phyloP scores from a whole-genome alignment of 92 coral and sea anemone species.

The Palythoa grandiflora region DNA sequence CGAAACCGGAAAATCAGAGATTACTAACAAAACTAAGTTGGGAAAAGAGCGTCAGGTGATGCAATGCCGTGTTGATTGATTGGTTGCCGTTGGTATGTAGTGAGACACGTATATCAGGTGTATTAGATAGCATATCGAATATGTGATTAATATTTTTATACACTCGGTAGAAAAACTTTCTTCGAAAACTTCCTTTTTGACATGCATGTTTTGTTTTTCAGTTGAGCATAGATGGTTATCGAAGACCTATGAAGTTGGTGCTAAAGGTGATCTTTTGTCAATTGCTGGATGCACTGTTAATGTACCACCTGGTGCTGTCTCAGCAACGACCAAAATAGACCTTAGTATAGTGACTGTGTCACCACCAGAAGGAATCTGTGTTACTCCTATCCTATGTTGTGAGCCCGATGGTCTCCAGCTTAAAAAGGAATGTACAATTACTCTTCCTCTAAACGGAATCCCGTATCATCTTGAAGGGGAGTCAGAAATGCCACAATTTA shows the following conservation, averaged over 20 bases:
- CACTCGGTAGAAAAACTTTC: no score
- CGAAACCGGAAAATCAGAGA: no score
- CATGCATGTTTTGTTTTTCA: background rate
- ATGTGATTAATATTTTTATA: no score
- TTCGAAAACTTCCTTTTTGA: no score
- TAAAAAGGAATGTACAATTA: background rate
- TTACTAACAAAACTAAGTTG: no score
- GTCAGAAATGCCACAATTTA: background rate
- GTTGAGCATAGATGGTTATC: constrained; percentile 1
- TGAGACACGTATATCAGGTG: no score
- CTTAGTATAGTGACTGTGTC: background rate
- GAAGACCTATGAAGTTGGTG: constrained; percentile 10
- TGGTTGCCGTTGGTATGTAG: no score
- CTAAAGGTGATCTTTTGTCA: background rate
- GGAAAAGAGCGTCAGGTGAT: no score
- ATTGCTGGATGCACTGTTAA: constrained; percentile 7
- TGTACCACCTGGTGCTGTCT: constrained; percentile 3
- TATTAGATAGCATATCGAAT: no score
- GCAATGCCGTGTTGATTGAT: no score
- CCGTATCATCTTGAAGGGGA: background rate
- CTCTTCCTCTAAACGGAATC: background rate
- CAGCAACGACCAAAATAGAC: background rate
- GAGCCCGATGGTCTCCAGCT: background rate
- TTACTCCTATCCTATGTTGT: constrained; percentile 1
- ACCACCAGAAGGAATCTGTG: constrained; percentile 24